Percentiles rank a stretch among this genome's conserved stretches.
These are phyloP conservation scores for Machimus rusticus DNA, from an alignment of 2,888 invertebrate species.

Conservation along the genomic window DNA sequence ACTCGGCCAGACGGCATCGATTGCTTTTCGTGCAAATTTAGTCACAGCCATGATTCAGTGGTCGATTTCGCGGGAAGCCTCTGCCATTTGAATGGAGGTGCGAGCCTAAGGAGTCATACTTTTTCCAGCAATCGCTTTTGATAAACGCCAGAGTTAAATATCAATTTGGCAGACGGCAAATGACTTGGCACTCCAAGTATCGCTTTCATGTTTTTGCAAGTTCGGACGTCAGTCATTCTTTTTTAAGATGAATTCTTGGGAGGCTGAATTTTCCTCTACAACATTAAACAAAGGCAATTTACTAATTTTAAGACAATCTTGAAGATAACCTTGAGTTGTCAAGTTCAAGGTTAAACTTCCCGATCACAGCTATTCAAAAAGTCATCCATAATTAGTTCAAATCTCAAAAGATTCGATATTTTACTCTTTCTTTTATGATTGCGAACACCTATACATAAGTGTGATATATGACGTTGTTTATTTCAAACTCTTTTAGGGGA, in stretches of 20 bases:
- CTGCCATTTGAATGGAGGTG: not conserved
- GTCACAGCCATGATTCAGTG: slow-evolving; percentile 25
- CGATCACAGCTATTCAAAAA: not conserved
- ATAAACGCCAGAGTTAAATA: not conserved
- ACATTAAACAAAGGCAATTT: not conserved
- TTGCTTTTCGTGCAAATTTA: not conserved
- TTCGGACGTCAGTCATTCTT: not conserved
- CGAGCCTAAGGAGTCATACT: not conserved
- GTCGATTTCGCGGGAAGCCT: not conserved
- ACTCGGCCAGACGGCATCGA: not conserved
- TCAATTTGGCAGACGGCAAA: not conserved
- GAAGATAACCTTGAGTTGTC: not conserved
- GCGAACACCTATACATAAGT: no score
- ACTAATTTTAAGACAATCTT: not conserved
- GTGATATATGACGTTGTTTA: no score
- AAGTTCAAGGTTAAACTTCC: not conserved
- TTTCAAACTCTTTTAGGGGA: no score
- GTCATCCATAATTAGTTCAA: no score
- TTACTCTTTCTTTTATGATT: no score
- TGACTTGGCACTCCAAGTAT: not conserved
- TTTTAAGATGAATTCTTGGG: not conserved
- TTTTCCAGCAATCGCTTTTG: slow-evolving; percentile 1
- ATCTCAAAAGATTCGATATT: no score
- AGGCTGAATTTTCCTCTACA: not conserved
- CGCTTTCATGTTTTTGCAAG: not conserved